Base-by-base conservation (phyloP, 2,113 vertebrate species). In the Bagarius yarrelli region DNA sequence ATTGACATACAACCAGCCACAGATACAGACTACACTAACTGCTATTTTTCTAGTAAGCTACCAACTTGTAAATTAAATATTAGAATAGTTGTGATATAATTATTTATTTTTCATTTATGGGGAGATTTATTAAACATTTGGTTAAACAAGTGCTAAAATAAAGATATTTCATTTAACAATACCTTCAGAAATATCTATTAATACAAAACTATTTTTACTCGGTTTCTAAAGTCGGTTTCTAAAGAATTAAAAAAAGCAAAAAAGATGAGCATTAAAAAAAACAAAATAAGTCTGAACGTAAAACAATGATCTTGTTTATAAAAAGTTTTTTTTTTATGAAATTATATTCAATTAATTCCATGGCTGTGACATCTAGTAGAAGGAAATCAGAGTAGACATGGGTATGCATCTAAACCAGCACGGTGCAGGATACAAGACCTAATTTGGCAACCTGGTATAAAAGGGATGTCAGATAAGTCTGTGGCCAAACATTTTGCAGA, bases 391-490 rank as follows among this genome's bases (percentile, higher is more conserved):
- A 74, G 61, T 57, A 63, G 60, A 60, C 72, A 67, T 14, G 40
- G 34, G 59, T 66, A 57, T 83, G 81, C 81, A 70, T 72, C 80
- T 79, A 72, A 67, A 75, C 8, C 78, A 88, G 86, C 36, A 84
- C 77, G 64, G 81, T 59, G 79, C 81, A 84, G 84, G 78, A 88
- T 81, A 74, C 79, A 76, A 67, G 86, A 74, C 85, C 84, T 87
- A 80, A 89, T 90, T 91, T 91, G 91, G 91, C 92, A 90, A 67
- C 55, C 5, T 76, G 79, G 81, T 69, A 52, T 21, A 73, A 77
- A 85, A 59, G 92, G 91, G 91, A 92, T 90, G 86, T 92, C 85
- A 82, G 88, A 88, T 85, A 84, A 85, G 52, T 80, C 61, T 44
- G 78, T 27, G 70, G 86, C 78, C 83, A 67, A 87, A 55, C 32